phyloP scores from a whole-genome alignment of 2,113 vertebrate genomes.

The Carollia perspicillata region DNA sequence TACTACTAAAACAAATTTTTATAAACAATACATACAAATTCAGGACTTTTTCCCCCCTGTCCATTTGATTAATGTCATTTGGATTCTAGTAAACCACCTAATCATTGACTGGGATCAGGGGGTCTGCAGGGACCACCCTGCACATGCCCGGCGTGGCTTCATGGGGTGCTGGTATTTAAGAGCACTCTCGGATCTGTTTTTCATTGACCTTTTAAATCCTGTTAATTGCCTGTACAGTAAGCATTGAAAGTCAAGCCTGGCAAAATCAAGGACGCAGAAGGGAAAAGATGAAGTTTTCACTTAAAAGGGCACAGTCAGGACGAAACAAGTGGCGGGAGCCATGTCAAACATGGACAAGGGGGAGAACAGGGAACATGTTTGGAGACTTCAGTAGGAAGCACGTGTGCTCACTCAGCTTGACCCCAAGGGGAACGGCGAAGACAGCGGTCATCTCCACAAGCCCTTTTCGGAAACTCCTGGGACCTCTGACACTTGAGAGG shows the following conservation, averaged over 20 bases:
- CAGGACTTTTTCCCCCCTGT: conserved; percentile 45
- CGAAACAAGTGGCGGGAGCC: background rate
- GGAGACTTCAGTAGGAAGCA: background rate
- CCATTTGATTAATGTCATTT: conserved; percentile 71
- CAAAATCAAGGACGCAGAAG: background rate
- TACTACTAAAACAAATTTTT: conserved; percentile 17
- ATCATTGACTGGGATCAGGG: conserved; percentile 51
- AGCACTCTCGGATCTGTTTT: conserved; percentile 33
- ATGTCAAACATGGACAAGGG: background rate
- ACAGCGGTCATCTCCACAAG: background rate
- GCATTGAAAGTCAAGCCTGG: background rate
- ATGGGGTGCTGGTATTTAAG: conserved; percentile 13
- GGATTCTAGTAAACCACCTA: background rate
- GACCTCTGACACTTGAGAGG: background rate
- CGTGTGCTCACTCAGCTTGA: background rate
- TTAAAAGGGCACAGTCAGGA: background rate
- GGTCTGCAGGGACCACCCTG: background rate
- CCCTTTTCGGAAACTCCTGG: background rate
- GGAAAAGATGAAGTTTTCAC: background rate
- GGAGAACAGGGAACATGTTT: background rate
- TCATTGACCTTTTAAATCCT: conserved; percentile 8
- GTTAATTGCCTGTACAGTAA: conserved; percentile 42
- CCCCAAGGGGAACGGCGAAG: background rate
- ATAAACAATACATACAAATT: background rate
- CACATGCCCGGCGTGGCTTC: conserved; percentile 29